Base-by-base conservation (phyloP, 2,113 vertebrate genomes). In the human region DNA sequence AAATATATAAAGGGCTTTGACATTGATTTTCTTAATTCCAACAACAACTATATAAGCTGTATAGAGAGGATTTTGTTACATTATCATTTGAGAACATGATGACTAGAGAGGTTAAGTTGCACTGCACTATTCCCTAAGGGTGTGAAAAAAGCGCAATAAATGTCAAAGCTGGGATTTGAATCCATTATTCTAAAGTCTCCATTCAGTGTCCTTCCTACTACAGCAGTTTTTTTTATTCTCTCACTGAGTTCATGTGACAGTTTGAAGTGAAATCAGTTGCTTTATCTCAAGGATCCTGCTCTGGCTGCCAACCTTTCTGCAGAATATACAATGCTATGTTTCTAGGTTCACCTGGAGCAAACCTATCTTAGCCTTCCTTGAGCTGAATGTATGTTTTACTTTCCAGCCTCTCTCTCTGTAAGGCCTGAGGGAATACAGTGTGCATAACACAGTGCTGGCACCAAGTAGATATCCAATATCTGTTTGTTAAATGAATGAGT, bases 21-120 rank as follows among this genome's bases (percentile, higher is more conserved):
- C 35, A 83, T 59, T 89, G 87, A 92, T 89, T 97, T 97, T 96
- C 76, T 84, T 73, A 81, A 91, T 89, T 79, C 89, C 94, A 23
- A 86, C 72, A 85, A 48, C 72, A 79, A 52, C 48, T 7, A 0
- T 68, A 3, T 40, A 22, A 18, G 14, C 64, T 52, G 6, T 17
- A 25, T 22, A 32, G 5, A 30, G 90, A 73, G 16, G 25, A 50
- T n/a, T 76, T 93, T 50, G 9, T 23, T 68, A 14, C 61, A 55
- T 81, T 55, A 61, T 72, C 45, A 20, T 12, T 59, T 25, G 35
- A 83, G 59, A 93, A 43, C 35, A 57, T 38, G 48, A 38, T 7
- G 48, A 5, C 12, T 25, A 35, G 8, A 59, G 45, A 61, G 50
- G 25, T 52, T 32, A 30, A 8, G 5, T 20, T 94, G 17, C 32